Evolutionary conservation across 2,113 vertebrate genomes (phyloP), one percentile per base, ranked within the genome.

Genomic region (Fulica atra): DNA sequence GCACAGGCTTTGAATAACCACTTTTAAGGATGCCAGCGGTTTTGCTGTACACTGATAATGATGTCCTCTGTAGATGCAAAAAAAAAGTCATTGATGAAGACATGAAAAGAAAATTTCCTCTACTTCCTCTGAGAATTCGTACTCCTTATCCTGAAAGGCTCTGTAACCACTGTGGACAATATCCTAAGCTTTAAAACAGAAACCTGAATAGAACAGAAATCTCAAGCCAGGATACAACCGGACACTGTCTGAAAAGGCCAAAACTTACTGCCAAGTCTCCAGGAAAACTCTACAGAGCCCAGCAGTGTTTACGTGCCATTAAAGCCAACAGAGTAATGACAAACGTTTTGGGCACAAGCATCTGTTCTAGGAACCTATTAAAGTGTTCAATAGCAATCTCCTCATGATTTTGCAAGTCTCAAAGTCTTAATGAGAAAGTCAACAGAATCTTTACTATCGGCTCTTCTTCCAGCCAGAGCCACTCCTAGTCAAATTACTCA

Each of bases 391-490:
- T 6, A 86, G 83, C 88, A 93, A 93, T 68, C 69, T 91, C 79
- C 85, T 88, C 74, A 33, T 77, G 70, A 95, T 89, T 95, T 80
- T 50, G 18, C 56, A 82, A 80, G 76, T 79, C 92, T 93, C 86
- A 74, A 95, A 88, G 56, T 84, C 72, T 65, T 89, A 95, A 81
- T 79, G 80, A 95, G 60, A 82, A 89, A 89, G 84, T 95, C 92
- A 94, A 60, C 56, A 5, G 51, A 92, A 86, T 86, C 92, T 81
- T 92, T 57, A 73, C 56, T 69, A 69, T 83, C 85, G 80, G 82
- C 64, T 89, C 26, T 78, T 88, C 89, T 73, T 60, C 85, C 74
- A 93, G 87, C 59, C 63, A 88, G 25, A 88, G 68, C 18, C 76
- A 81, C 68, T 35, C 5, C 38, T 29, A 83, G 88, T 60, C 79